phyloP scores from a whole-genome alignment of 2,888 invertebrate genomes.

The Tetranychus truncatus region DNA sequence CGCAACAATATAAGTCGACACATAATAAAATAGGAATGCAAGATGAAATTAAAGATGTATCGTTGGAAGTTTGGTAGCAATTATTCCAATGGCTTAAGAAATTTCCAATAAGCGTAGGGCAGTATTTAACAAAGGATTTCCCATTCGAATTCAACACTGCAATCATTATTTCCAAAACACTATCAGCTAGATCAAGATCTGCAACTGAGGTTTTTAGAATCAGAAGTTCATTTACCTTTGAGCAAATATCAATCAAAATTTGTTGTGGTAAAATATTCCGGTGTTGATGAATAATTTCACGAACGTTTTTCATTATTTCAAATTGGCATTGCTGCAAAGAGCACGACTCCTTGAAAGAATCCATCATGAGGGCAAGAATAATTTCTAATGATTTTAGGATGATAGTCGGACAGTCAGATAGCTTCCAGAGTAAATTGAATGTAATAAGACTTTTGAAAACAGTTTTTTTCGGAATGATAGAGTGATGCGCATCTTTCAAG shows the following conservation, averaged over 20 bases:
- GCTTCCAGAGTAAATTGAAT: background rate
- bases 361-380: background rate
- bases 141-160: background rate
- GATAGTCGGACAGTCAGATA: background rate
- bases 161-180: background rate
- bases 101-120: background rate
- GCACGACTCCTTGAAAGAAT: no score
- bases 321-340: no score
- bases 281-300: background rate
- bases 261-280: background rate
- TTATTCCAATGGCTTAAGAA: background rate
- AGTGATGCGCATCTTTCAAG: background rate
- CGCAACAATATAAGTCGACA: background rate
- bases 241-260: background rate
- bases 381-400: background rate
- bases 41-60: background rate
- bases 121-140: background rate
- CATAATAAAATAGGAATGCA: background rate
- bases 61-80: background rate
- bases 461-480: background rate
- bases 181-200: background rate
- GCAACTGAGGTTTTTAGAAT: background rate
- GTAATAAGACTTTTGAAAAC: background rate
- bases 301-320: background rate
- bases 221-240: background rate